phyloP scores from a whole-genome alignment of 2,888 invertebrate genomes.

The Hyposoter didymator region DNA sequence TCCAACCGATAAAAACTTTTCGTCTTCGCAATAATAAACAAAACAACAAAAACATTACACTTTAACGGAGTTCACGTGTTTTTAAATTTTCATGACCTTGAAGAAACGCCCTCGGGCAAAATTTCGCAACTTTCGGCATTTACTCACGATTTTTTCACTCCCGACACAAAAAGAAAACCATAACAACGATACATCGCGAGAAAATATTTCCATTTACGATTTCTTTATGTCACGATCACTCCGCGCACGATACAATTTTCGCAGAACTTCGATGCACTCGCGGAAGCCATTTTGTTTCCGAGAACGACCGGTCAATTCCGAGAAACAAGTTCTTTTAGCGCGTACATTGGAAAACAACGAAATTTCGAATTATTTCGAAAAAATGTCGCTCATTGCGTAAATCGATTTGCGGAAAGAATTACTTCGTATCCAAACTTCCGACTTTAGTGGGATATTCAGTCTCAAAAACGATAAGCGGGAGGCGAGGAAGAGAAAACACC shows the following conservation, averaged over 20 bases:
- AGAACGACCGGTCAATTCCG: no score
- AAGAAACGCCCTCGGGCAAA: not conserved
- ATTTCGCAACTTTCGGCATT: not conserved
- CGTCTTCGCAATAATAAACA: conserved; percentile 69
- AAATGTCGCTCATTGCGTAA: not conserved
- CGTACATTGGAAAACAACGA: not conserved
- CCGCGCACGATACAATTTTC: not conserved
- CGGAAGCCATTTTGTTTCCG: no score
- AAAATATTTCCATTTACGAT: not conserved
- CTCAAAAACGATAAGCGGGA: no score
- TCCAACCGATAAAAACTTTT: conserved; percentile 96
- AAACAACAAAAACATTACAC: conserved; percentile 71
- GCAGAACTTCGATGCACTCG: not conserved
- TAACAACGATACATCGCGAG: not conserved
- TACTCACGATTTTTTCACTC: not conserved
- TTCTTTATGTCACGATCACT: not conserved
- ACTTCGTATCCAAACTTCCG: no score
- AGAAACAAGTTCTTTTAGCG: no score
- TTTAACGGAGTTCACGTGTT: conserved; percentile 48
- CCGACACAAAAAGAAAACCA: not conserved
- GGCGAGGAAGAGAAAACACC: no score
- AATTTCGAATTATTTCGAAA: not conserved
- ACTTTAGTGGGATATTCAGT: no score
- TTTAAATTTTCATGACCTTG: not conserved
- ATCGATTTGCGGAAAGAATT: not conserved